phyloP scores from a whole-genome alignment of 2,797 vertebrate species.

The Pantherophis vulpinus region DNA sequence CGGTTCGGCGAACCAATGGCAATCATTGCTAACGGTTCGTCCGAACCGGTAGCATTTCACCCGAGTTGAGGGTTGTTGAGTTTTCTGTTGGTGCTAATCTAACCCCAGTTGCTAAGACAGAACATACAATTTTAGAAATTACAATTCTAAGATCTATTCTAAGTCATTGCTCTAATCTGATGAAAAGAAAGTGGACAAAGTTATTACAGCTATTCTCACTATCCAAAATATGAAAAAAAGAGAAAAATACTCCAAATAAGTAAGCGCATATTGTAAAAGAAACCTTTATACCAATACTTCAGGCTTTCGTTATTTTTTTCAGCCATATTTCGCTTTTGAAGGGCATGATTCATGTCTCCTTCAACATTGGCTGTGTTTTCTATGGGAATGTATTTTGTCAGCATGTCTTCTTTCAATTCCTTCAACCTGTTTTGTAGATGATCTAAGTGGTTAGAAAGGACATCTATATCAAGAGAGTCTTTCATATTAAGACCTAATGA shows the following conservation, averaged over 20 bases:
- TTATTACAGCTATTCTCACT: background rate
- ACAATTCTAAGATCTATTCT: background rate
- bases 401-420: slow-evolving; percentile 62
- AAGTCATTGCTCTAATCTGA: background rate
- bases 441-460: slow-evolving; percentile 66
- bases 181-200: background rate
- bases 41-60: too few relatives aligned
- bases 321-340: slow-evolving; percentile 63
- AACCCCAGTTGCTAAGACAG: background rate
- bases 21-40: too few relatives aligned
- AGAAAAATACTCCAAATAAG: background rate
- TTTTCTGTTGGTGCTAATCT: background rate
- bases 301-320: slow-evolving; percentile 64
- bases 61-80: background rate
- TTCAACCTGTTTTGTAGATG: slow-evolving; percentile 60
- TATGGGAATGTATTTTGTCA: slow-evolving; percentile 62
- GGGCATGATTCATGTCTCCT: slow-evolving; percentile 54
- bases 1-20: too few relatives aligned
- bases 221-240: background rate
- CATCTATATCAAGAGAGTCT: slow-evolving; percentile 63
- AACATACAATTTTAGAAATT: background rate
- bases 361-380: slow-evolving; percentile 69
- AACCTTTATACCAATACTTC: slow-evolving; percentile 67
- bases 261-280: slow-evolving; percentile 6
- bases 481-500: slow-evolving; percentile 71